Conservation (phyloP, 2,888 invertebrate species). For the Lycaena phlaeas region DNA sequence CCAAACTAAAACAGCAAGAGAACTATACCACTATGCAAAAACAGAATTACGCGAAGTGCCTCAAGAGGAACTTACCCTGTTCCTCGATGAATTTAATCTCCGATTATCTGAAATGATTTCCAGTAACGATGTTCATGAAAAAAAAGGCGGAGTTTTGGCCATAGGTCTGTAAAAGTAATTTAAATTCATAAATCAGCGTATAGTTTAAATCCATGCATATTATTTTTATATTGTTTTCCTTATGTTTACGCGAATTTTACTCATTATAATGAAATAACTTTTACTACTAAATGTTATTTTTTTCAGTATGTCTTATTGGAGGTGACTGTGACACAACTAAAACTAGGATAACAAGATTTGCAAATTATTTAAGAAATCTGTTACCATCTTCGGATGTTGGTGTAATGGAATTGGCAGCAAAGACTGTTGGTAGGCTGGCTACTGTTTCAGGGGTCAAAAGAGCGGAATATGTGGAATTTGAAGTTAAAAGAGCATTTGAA, state of each 20-base stretch:
- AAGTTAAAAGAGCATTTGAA: conserved; percentile 95
- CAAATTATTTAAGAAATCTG: conserved; percentile 91
- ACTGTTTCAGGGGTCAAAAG: conserved; percentile 93
- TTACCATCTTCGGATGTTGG: conserved; percentile 92
- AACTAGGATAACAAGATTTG: conserved; percentile 91
- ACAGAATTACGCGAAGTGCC: conserved; percentile 92
- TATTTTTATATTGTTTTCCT: too few relatives aligned
- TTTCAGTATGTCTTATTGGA: conserved; percentile 90
- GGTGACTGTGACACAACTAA: conserved; percentile 94
- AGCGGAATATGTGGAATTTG: conserved; percentile 98
- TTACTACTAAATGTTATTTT: too few relatives aligned
- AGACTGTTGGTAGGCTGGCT: conserved; percentile 94
- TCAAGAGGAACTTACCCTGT: conserved; percentile 89
- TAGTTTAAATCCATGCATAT: too few relatives aligned
- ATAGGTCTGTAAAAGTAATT: conserved; percentile 75
- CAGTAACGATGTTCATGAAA: conserved; percentile 92
- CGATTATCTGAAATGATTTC: conserved; percentile 97
- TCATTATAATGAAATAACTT: too few relatives aligned
- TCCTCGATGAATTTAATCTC: conserved; percentile 96
- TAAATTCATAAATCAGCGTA: too few relatives aligned
- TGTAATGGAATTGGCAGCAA: conserved; percentile 96
- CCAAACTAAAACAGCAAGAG: conserved; percentile 89
- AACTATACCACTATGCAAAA: conserved; percentile 91
- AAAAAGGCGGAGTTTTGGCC: conserved; percentile 95
- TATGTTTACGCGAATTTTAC: too few relatives aligned